Evolutionary conservation across 2,113 vertebrate species (phyloP).

Genomic region (Odocoileus virginianus): DNA sequence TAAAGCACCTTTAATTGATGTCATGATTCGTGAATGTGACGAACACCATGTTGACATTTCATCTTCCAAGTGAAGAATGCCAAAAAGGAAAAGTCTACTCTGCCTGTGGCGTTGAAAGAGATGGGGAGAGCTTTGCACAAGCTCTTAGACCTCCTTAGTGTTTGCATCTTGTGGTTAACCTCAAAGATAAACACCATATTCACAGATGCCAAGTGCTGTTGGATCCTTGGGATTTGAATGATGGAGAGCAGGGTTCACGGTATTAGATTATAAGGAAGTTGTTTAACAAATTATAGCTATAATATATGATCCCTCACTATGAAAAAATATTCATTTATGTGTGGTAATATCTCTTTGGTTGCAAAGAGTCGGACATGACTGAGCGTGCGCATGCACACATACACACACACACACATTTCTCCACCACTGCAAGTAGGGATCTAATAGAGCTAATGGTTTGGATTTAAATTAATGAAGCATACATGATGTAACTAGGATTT

Average conservation of each 20-base stretch:
- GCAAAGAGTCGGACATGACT: neutral
- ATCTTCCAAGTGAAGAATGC: slow-evolving; percentile 30
- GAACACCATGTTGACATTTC: slow-evolving; percentile 1
- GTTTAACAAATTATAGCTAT: slow-evolving; percentile 64
- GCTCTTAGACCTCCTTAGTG: slow-evolving; percentile 66
- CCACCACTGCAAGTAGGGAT: slow-evolving; percentile 16
- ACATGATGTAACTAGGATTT: slow-evolving; percentile 35
- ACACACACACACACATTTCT: slow-evolving; percentile 31
- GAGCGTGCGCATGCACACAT: rapidly evolving
- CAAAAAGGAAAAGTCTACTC: slow-evolving; percentile 40
- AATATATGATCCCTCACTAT: slow-evolving; percentile 28
- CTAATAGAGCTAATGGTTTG: slow-evolving; percentile 62
- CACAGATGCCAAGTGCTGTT: slow-evolving; percentile 63
- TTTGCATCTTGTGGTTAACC: slow-evolving; percentile 72
- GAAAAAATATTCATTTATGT: slow-evolving; percentile 44
- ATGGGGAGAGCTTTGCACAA: slow-evolving; percentile 56
- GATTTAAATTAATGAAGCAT: slow-evolving; percentile 75
- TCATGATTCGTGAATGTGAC: slow-evolving; percentile 48
- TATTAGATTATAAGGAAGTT: slow-evolving; percentile 57
- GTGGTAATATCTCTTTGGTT: neutral
- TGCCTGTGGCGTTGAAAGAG: slow-evolving; percentile 37
- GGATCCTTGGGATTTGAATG: slow-evolving; percentile 51
- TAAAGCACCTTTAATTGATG: slow-evolving; percentile 38
- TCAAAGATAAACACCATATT: slow-evolving; percentile 69
- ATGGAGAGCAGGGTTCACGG: slow-evolving; percentile 64